Evolutionary conservation across 2,888 invertebrate species (phyloP).

Genomic region (Ceriagrion tenellum): DNA sequence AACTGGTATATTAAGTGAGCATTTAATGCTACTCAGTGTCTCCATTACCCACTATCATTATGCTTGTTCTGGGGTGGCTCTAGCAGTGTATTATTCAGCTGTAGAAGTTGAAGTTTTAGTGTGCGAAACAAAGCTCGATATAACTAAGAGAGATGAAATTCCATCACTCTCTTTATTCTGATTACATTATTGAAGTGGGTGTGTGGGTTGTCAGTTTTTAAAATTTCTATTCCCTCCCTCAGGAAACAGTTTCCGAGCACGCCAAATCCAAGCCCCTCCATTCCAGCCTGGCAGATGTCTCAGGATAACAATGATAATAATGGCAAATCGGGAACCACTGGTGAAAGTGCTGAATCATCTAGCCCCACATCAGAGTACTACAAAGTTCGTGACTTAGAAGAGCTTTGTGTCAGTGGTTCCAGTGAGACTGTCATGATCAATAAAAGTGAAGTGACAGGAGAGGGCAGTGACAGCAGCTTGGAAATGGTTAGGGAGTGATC

Average conservation of each 20-base stretch:
- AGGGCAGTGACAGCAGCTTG: conserved; percentile 87
- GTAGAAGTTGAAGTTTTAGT: too few species aligned
- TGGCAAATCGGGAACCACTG: conserved; percentile 68
- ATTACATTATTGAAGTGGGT: too few species aligned
- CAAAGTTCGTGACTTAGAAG: conserved; percentile 49
- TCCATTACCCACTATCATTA: too few species aligned
- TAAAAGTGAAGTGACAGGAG: conserved; percentile 83
- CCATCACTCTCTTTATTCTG: too few species aligned
- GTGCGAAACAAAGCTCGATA: too few species aligned
- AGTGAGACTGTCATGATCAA: conserved; percentile 81
- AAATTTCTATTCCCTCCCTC: conserved; percentile 69
- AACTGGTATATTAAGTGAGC: too few species aligned
- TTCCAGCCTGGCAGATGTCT: conserved; percentile 90
- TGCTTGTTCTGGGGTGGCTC: too few species aligned
- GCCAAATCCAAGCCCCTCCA: conserved; percentile 81
- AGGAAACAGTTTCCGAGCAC: conserved; percentile 90
- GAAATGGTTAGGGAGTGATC: conserved; percentile 84
- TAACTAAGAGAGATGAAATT: too few species aligned
- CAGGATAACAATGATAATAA: conserved; percentile 74
- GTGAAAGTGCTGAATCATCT: conserved; percentile 74
- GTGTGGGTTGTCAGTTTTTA: too few species aligned
- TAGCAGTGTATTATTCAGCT: too few species aligned
- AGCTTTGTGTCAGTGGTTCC: conserved; percentile 81
- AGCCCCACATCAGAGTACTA: conserved; percentile 52
- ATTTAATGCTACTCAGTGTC: too few species aligned